Evolutionary conservation across 2,888 invertebrate species (phyloP), one percentile per base, ranked within the genome.

Genomic region (Opisthograptis luteolata): DNA sequence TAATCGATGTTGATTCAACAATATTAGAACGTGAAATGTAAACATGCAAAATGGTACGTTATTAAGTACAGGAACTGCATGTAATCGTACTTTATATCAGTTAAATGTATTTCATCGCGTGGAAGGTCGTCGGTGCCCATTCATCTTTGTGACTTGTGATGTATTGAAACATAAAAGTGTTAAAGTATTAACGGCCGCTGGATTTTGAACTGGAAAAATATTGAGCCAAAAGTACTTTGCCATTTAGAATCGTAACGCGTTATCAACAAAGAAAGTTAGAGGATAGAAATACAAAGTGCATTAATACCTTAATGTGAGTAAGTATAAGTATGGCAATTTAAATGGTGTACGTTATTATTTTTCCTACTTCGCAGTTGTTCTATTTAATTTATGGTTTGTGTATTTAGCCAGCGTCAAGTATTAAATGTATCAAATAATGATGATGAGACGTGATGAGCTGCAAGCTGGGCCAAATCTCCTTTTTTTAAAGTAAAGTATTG

Each of bases 1-100:
- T 68, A 85, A 86, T 79, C 60, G 62, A 65, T 87, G 80, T 87
- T 87, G 77, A 79, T 70, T 79, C 80, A 87, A 88, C 86, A 84
- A 68, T 76, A 81, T 86, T 79, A 81, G 66, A 64, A 73, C 79
- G 79, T 73, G 75, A 81, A 79, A 73, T 68, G 56, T 70, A 79
- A 79, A 86, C 84, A 79, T 83, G 79, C 70, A 52, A 27, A 54
- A 60, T 50, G 51, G 59, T 58, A 64, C 56, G 58, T 59, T 63
- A 50, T 57, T 60, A 55, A 35, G 25, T 43, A 41, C 44, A 49
- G 49, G 53, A 47, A 48, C 40, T 35, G 51, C 50, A 50, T 49
- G 40, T 32, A 32, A 55, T 62, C 35, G 50, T 35, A 17, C 5
- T 27, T 49, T 37, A 54, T 42, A 46, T 63, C 62, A 61, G 53